Base-by-base conservation (phyloP, 2,888 invertebrate genomes). In the Notocelia uddmanniana region DNA sequence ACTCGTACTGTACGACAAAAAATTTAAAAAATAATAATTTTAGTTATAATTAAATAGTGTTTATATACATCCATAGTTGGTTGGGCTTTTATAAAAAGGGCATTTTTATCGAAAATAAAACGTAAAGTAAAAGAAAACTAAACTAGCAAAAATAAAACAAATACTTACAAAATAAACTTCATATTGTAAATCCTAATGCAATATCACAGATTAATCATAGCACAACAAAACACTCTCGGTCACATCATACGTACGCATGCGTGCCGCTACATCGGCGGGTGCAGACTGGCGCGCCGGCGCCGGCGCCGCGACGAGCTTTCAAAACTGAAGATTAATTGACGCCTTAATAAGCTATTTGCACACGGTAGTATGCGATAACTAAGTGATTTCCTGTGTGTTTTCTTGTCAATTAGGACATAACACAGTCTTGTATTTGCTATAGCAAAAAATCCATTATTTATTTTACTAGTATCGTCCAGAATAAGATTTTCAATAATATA, bases 141-240 rank as follows among this genome's bases (percentile, higher is more conserved):
- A 45, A 11, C 23, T 13, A 3, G 5, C 2, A 5, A 3, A 31
- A 52, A 48, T 26, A 45, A 52, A 34, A 13, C 62, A 41, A 55
- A 52, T 72, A 81, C 81, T 81, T 54, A 81, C 81, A 80, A 75
- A 76, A 77, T 64, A 69, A 67, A 50, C 74, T 75, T 74, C 81
- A 80, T 81, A 64, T 75, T 78, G 76, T 18, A 45, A 75, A 67
- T 69, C 60, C 73, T 73, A 75, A 76, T 69, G 45, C 70, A 75
- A 62, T 72, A 72, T 72, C 72, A 72, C 72, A 66, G 68, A 59
- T 55, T 23, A 74, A 75, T 75, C 78, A 79, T 79, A 76, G 76
- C 78, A 74, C 74, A 55, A 73, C 75, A 70, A 57, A 73, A 67
- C 68, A 21, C 76, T 76, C 76, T 76, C 76, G 75, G 74, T 77